Evolutionary conservation across 1,140 invertebrate species (phyloP).

Genomic region (Metopolophium dirhodum): DNA sequence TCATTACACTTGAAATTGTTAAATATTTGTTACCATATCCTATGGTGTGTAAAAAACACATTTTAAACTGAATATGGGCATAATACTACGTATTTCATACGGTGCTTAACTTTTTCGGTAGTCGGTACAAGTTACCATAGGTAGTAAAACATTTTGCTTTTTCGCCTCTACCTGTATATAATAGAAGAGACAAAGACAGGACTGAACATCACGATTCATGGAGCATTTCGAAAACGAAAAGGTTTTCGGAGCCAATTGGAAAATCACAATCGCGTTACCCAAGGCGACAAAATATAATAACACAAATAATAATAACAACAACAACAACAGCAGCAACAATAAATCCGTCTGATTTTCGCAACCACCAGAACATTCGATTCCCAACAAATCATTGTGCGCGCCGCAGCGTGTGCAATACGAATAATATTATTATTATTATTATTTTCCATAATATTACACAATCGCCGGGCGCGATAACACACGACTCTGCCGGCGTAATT

Average conservation of each 20-base stretch:
- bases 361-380: background rate
- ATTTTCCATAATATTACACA: slow-evolving; percentile 14
- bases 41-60: no score
- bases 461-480: background rate
- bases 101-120: background rate
- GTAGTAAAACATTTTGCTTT: background rate
- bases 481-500: background rate
- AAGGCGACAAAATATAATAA: background rate
- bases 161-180: background rate
- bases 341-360: slow-evolving; percentile 10
- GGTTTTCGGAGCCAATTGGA: background rate
- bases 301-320: background rate
- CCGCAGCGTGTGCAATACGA: background rate
- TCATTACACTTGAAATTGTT: background rate
- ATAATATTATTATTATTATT: slow-evolving; percentile 1
- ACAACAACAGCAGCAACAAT: background rate
- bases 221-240: background rate
- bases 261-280: background rate
- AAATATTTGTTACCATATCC: background rate
- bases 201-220: background rate
- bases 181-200: background rate
- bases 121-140: background rate
- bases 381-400: background rate
- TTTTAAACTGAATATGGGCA: no score
- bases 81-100: no score